phyloP scores from a whole-genome alignment of 2,113 vertebrate genomes.

The Paramisgurnus dabryanus region DNA sequence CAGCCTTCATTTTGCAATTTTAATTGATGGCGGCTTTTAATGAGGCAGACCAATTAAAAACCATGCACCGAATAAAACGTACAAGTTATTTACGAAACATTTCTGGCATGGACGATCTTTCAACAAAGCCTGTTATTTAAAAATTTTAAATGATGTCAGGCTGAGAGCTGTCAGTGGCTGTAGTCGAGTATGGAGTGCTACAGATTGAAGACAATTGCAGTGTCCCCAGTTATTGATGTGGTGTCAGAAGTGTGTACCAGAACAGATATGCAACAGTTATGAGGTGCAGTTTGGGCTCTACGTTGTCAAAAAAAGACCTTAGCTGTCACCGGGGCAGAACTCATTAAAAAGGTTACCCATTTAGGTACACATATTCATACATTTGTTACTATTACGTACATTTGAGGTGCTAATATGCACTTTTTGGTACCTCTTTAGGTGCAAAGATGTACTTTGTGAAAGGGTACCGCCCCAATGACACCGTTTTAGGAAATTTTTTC shows the following conservation, averaged over 20 bases:
- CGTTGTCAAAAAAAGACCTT: too few species aligned
- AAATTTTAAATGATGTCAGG: too few species aligned
- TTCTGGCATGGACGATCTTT: not conserved
- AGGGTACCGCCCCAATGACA: too few species aligned
- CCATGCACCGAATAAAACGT: not conserved
- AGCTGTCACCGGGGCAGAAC: too few species aligned
- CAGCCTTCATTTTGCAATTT: slow-evolving; percentile 9
- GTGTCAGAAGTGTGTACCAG: not conserved
- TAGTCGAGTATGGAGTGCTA: not conserved
- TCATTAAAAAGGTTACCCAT: too few species aligned
- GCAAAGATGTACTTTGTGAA: too few species aligned
- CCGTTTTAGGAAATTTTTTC: too few species aligned
- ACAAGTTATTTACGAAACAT: slow-evolving; percentile 5
- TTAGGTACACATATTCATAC: too few species aligned
- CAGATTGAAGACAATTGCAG: not conserved
- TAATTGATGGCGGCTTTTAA: slow-evolving; percentile 18
- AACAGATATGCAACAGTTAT: not conserved
- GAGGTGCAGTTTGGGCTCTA: not conserved
- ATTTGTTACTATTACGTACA: too few species aligned
- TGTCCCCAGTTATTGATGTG: not conserved
- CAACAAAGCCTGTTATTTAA: not conserved
- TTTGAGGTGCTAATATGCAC: too few species aligned
- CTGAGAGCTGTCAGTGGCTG: not conserved
- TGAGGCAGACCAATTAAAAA: slow-evolving; percentile 12
- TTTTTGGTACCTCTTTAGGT: too few species aligned